Evolutionary conservation across 2,113 vertebrate species (phyloP), one percentile per base, ranked within the genome.

Genomic region (Pseudolaguvia tuberculata): DNA sequence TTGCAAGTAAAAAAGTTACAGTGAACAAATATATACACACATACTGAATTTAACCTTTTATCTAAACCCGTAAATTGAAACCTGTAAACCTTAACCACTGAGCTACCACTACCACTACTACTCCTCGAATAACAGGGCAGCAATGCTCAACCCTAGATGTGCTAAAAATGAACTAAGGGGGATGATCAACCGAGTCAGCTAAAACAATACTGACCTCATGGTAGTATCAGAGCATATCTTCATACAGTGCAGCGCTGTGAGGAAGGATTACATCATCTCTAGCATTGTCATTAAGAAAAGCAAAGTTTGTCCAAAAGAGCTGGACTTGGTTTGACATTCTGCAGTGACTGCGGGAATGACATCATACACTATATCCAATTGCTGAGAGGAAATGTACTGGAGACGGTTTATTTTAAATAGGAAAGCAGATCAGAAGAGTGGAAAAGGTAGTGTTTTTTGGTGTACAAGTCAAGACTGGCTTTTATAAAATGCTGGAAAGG

Each of bases 261-360:
- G 23, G 18, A 25, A 11, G 50, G 63, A 65, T 75, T 58, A 75
- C 73, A 58, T 58, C 73, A 75, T 47, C 53, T 10, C 53, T 52
- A 31, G 9, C 5, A 12, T 27, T 70, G 50, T 53, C 53, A 68
- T 75, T 75, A 68, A 67, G 68, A 25, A 56, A 75, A 66, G 73
- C 10, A 55, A 67, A 67, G 63, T 45, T 56, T 73, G 59, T 73
- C 72, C 35, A 35, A 62, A 21, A 1, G 42, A 57, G 73, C 42
- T 75, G 25, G 63, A 76, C 55, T 56, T 59, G 53, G 45, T 50
- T 50, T 67, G 23, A 15, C 63, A 67, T 15, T 23, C 45, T 48
- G 45, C 63, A 67, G 27, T 50, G 45, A 42, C 45, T 67, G 63
- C 27, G 23, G 50, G 50, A 70, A 70, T 70, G 67, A 70, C 67